Evolutionary conservation across 2,113 vertebrate genomes (phyloP), one percentile per base, ranked within the genome.

Genomic region (Oreochromis niloticus): DNA sequence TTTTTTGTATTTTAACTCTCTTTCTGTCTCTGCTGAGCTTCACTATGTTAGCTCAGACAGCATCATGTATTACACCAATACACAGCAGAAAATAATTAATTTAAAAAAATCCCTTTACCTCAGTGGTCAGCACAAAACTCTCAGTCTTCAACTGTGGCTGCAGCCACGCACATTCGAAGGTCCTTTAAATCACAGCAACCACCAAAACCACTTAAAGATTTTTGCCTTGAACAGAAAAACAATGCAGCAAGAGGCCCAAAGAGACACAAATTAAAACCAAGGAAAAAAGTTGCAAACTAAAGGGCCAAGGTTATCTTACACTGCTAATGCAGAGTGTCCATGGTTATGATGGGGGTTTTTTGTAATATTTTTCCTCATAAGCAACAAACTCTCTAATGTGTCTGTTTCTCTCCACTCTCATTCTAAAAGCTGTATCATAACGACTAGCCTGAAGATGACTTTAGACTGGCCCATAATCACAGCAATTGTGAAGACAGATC

Each of bases 201-300:
- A 85, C 54, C 85, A 88, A 85, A 90, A 88, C 30, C 87, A 85
- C 87, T 92, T 81, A 85, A 24, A 91, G 78, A 85, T 81, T 61
- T 81, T 87, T 82, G 81, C 92, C 91, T 95, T 94, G 92, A 93
- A 87, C 73, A 91, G 92, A 94, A 92, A 66, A 93, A 92, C 83
- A 88, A 90, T 52, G 66, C 88, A 91, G 91, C 87, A 93, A 87
- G 86, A 73, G 34, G 79, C 68, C 57, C 50, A 87, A 87, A 86
- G 61, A 73, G 68, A 85, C 48, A 86, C 66, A 91, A 85, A 88
- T 87, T 80, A 85, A 41, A 87, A 32, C 9, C 27, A 75, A 79
- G 63, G 59, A 73, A 24, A 66, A 78, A 82, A 14, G 54, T 27
- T 2, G 22, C 17, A 83, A 19, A 50, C 32, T 22, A 80, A 50